phyloP scores from a whole-genome alignment of 2,888 invertebrate genomes.

The Drosophila helvetica region DNA sequence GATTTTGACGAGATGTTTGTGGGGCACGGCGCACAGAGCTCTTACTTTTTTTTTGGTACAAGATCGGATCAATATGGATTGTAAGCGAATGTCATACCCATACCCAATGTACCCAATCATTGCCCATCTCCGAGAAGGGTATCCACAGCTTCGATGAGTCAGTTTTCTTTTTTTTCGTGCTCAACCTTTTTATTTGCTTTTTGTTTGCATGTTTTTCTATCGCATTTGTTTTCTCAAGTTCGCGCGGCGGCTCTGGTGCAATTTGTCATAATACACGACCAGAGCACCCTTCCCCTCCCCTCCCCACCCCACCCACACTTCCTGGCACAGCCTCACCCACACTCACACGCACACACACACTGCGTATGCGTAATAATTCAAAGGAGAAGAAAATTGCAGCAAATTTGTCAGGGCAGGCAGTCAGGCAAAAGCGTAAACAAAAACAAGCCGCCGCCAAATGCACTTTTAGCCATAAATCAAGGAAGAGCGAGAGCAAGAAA shows the following conservation, averaged over 20 bases:
- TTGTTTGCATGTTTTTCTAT: constrained; percentile 67
- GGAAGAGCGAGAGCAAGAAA: constrained; percentile 27
- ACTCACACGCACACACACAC: constrained; percentile 18
- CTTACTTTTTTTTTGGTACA: too few species aligned
- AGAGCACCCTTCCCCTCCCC: neutral
- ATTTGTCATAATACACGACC: constrained; percentile 57
- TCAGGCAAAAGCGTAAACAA: constrained; percentile 75
- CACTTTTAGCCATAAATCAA: constrained; percentile 63
- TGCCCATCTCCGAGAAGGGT: neutral
- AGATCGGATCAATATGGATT: too few species aligned
- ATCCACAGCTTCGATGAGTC: neutral
- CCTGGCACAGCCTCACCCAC: neutral
- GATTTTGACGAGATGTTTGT: constrained; percentile 8
- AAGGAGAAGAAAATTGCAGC: constrained; percentile 58
- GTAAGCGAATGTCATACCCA: too few species aligned
- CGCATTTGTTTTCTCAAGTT: constrained; percentile 74
- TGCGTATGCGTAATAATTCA: constrained; percentile 71
- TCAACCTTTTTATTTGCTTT: constrained; percentile 5
- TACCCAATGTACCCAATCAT: too few species aligned
- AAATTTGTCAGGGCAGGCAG: constrained; percentile 38
- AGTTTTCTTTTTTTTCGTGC: constrained; percentile 27
- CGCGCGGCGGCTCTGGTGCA: constrained; percentile 65
- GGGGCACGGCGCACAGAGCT: neutral
- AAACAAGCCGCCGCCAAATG: constrained; percentile 59
- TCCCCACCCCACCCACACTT: neutral